A percentile compares a stretch with the other conserved stretches of the same genome.
Evolutionary conservation across 2,113 vertebrate species (phyloP).

Genomic region (Benitochromis conjunctus): DNA sequence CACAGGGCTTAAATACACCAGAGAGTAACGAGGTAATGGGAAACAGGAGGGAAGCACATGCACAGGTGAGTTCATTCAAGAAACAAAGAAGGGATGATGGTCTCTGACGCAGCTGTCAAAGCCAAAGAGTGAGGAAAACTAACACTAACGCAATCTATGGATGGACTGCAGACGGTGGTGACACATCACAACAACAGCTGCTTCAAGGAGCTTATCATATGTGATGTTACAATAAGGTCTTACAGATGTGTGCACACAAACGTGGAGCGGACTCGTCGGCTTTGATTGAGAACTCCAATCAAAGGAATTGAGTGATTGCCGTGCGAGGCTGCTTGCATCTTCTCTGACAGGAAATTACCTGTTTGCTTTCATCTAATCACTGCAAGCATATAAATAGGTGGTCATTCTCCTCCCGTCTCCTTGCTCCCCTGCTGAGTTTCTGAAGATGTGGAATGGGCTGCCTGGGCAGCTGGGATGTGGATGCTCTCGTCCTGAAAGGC

Average conservation of each 20-base stretch:
- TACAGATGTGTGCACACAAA: neutral
- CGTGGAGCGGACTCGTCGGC: neutral
- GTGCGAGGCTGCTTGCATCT: neutral
- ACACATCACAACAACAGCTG: too few relatives aligned
- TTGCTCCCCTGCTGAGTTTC: neutral
- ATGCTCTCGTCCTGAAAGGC: neutral
- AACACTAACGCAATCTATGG: neutral
- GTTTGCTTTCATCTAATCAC: neutral
- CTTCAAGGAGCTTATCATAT: neutral
- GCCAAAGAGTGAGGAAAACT: neutral
- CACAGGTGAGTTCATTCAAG: too few relatives aligned
- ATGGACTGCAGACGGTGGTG: neutral
- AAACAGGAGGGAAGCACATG: too few relatives aligned
- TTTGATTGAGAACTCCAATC: neutral
- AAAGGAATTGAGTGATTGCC: neutral
- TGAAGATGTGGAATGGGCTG: neutral
- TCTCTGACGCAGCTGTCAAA: too few relatives aligned
- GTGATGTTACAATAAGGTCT: neutral
- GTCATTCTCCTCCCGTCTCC: neutral
- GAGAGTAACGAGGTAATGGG: too few relatives aligned
- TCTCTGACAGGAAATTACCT: neutral
- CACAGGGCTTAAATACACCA: too few relatives aligned
- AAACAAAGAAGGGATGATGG: too few relatives aligned
- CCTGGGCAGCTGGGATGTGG: neutral
- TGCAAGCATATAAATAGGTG: neutral